Base-by-base conservation (phyloP, 2,888 invertebrate species). In the Erpobdella octoculata region DNA sequence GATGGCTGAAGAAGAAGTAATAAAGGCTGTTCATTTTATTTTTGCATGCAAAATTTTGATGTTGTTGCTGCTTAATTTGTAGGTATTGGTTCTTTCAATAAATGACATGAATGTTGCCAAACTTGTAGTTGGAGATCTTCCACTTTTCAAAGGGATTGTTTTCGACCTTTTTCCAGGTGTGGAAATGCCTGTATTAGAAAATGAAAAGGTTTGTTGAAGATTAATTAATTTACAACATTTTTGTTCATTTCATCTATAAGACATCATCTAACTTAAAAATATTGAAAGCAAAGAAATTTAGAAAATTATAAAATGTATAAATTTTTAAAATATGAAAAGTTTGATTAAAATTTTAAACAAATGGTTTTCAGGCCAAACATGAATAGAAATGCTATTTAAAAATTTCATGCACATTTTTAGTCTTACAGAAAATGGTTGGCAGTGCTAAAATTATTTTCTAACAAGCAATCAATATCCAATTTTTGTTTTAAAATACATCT, bases 31-130 rank as follows among this genome's bases (percentile, higher is more conserved):
- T 62, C 21, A 31, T 12, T 62, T 31, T 33, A 8, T 28, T 62
- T 62, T 62, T 1, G 18, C 15, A 28, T 15, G 15, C 28, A 21
- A 59, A 70, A 70, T n/a, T 25, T 38, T 35, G 12, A 28, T 37
- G n/a, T 12, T n/a, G n/a, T 18, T 25, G 48, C 25, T 46, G 35
- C 15, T 36, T 25, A 6, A 28, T 38, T 36, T 62, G 5, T 79
- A 89, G 89, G 86, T 89, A 79, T 85, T 89, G 72, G 87, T 89
- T 76, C 84, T 92, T 72, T 92, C 92, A 0, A 92, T 93, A 91
- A 89, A 90, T 53, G 92, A 93, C 81, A 92, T 92, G 92, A 93
- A 92, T 82, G 87, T 91, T 59, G 91, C 93, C 0, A 89, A 91
- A 62, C 84, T 93, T 73, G 91, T 92, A 0, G 87, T 91, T 0